Conservation (phyloP, 2,888 invertebrate genomes). For the Pollenia griseotomentosa region DNA sequence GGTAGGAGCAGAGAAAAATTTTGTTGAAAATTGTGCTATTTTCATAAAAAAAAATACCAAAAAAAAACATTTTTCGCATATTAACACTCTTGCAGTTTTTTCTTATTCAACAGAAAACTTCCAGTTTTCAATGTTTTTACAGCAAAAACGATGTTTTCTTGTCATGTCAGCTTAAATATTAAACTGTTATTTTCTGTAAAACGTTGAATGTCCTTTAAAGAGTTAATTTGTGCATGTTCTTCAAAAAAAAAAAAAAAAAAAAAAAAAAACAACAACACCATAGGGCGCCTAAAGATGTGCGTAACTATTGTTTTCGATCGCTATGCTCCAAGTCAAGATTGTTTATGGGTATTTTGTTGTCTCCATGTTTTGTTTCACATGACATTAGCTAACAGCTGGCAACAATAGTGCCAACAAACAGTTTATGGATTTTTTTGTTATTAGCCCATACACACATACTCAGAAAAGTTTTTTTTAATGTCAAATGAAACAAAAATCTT, state of each 20-base stretch:
- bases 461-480: neutral
- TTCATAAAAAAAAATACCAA: neutral
- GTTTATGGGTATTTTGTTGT: slow-evolving; percentile 28
- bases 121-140: slow-evolving; percentile 19
- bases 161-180: slow-evolving; percentile 48
- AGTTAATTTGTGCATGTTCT: slow-evolving; percentile 5
- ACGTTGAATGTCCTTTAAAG: slow-evolving; percentile 17
- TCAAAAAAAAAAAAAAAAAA: slow-evolving; percentile 12
- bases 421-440: slow-evolving; percentile 26
- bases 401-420: slow-evolving; percentile 54
- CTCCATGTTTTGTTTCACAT: slow-evolving; percentile 12
- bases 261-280: neutral
- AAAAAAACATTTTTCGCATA: slow-evolving; percentile 4
- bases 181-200: slow-evolving; percentile 35
- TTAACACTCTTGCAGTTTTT: neutral
- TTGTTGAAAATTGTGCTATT: neutral
- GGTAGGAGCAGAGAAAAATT: neutral
- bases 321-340: slow-evolving; percentile 40
- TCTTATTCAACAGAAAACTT: neutral
- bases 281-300: slow-evolving; percentile 50
- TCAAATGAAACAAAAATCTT: neutral
- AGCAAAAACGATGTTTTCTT: slow-evolving; percentile 44
- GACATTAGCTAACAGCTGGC: slow-evolving; percentile 56
- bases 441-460: neutral
- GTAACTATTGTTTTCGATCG: slow-evolving; percentile 38